These are phyloP conservation scores for Sander vitreus DNA, from an alignment of 2,113 vertebrate species.

Conservation along the genomic window DNA sequence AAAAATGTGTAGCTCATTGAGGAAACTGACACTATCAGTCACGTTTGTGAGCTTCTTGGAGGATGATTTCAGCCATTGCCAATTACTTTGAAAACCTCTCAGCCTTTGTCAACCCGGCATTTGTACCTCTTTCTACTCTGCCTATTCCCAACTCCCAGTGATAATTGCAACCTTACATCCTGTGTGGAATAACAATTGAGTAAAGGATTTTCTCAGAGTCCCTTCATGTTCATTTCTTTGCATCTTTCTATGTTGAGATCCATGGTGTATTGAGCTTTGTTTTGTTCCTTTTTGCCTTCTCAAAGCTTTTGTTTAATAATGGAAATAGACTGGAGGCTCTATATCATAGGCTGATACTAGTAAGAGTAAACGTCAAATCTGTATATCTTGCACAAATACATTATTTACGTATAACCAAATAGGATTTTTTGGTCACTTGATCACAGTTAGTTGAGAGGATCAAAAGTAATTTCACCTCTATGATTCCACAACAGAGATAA, in stretches of 20 bases:
- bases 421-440: no score
- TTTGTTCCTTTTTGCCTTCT: conserved; percentile 16
- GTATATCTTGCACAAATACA: neutral
- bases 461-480: neutral
- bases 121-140: conserved; percentile 50
- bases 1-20: conserved; percentile 4
- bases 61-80: conserved; percentile 44
- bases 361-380: neutral
- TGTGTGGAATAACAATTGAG: conserved; percentile 69
- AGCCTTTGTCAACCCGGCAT: conserved; percentile 51
- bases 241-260: conserved; percentile 39
- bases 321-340: neutral
- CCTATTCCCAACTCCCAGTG: conserved; percentile 52
- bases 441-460: neutral
- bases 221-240: conserved; percentile 56
- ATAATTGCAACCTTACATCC: conserved; percentile 69
- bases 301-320: neutral
- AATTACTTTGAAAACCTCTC: conserved; percentile 66
- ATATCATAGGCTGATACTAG: neutral
- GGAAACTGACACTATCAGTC: conserved; percentile 23
- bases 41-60: conserved; percentile 40
- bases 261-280: conserved; percentile 17
- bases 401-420: neutral
- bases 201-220: conserved; percentile 42
- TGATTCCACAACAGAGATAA: neutral